Evolutionary conservation across 30 jellyfish, hydroid and myxozoan species (phyloP).

Genomic region (Hydractinia symbiolongicarpus): DNA sequence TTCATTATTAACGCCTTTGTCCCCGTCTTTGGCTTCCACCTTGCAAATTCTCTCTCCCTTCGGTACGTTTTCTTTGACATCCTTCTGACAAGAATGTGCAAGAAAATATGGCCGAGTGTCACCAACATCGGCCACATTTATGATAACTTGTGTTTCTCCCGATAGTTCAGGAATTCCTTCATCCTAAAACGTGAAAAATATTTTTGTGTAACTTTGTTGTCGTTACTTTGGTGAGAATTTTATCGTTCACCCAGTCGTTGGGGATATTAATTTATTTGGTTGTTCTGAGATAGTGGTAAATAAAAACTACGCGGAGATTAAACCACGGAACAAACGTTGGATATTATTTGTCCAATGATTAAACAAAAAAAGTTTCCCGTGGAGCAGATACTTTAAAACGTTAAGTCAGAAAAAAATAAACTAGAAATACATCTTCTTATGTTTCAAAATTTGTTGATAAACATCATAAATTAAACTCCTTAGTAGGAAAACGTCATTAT

Average conservation of each 20-base stretch:
- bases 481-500: background rate
- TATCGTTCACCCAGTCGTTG: background rate
- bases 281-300: too few species aligned
- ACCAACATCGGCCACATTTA: slow-evolving; percentile 30
- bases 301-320: too few species aligned
- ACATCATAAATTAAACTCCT: too few species aligned
- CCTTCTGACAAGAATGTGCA: slow-evolving; percentile 5
- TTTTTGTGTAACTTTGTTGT: background rate
- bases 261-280: too few species aligned
- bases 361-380: too few species aligned
- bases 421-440: too few species aligned
- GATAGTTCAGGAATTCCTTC: slow-evolving; percentile 11
- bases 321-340: too few species aligned
- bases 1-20: slow-evolving; percentile 5
- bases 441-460: too few species aligned
- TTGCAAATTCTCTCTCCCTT: slow-evolving; percentile 17
- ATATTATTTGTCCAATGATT: too few species aligned
- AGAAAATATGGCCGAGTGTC: slow-evolving; percentile 22
- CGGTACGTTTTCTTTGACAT: slow-evolving; percentile 23
- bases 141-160: slow-evolving; percentile 17
- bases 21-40: slow-evolving; percentile 28
- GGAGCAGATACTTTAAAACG: too few species aligned
- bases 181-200: slow-evolving; percentile 16
- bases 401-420: too few species aligned
- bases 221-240: background rate